phyloP scores from a whole-genome alignment of 2,888 invertebrate genomes.

The Eulithis testata region DNA sequence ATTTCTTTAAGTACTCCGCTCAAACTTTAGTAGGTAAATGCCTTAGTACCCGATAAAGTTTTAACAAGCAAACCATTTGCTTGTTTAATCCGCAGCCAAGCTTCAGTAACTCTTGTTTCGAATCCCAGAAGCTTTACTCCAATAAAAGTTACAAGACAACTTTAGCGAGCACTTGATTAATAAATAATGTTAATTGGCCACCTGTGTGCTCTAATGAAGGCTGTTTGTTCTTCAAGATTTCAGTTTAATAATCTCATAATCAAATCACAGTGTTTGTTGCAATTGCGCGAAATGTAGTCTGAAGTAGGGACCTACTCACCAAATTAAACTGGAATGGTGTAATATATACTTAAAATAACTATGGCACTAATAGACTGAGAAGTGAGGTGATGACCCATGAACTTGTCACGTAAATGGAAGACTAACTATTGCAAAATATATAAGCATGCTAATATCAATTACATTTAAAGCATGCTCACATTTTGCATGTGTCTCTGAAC shows the following conservation, averaged over 20 bases:
- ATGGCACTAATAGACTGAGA: too few species aligned
- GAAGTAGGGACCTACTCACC: too few species aligned
- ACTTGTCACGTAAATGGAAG: too few species aligned
- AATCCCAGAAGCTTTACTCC: conserved; percentile 49
- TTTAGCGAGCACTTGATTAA: conserved; percentile 15
- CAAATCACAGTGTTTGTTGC: neutral
- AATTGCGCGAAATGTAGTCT: neutral
- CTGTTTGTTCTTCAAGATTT: neutral
- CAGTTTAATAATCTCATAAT: neutral
- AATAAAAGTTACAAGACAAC: conserved; percentile 53
- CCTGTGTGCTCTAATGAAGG: neutral
- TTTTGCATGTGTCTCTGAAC: too few species aligned
- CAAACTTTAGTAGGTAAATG: conserved; percentile 35
- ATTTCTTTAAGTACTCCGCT: conserved; percentile 29
- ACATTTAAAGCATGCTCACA: too few species aligned
- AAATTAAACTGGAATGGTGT: too few species aligned
- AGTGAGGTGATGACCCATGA: too few species aligned
- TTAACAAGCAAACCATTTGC: conserved; percentile 48
- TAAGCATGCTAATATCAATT: too few species aligned
- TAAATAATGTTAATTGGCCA: conserved; percentile 8
- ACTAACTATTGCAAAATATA: too few species aligned
- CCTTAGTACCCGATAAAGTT: conserved; percentile 45
- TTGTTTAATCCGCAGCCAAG: conserved; percentile 42
- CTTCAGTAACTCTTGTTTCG: conserved; percentile 49
- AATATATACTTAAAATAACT: too few species aligned